Conservation (phyloP, 2,113 vertebrate species). For the Hucho hucho region DNA sequence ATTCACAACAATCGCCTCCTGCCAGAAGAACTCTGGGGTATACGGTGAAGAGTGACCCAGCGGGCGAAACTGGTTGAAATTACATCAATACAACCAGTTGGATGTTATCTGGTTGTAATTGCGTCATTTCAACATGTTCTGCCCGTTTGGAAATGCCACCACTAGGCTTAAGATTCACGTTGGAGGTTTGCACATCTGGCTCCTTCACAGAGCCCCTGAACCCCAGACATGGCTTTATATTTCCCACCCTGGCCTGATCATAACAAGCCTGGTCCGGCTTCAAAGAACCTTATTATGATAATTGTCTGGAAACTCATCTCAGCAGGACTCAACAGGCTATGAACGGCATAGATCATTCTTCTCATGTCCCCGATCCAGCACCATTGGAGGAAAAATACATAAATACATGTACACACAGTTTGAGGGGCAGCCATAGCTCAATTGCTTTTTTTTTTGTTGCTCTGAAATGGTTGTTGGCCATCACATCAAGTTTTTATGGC, state of each 20-base stretch:
- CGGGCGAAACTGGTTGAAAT: too few species aligned
- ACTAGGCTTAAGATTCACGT: constrained; percentile 18
- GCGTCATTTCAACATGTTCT: too few species aligned
- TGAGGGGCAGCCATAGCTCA: too few species aligned
- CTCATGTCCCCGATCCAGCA: not conserved
- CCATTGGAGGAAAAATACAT: not conserved
- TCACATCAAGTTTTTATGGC: not conserved
- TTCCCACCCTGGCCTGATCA: constrained; percentile 17
- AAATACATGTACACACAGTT: not conserved
- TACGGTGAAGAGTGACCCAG: constrained; percentile 19
- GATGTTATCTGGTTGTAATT: too few species aligned
- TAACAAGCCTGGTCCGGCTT: constrained; percentile 28
- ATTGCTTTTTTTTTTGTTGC: not conserved
- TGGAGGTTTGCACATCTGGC: constrained; percentile 50
- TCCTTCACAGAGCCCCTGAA: constrained; percentile 40
- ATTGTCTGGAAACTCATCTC: constrained; percentile 31
- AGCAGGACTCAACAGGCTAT: constrained; percentile 27
- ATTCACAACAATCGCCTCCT: not conserved
- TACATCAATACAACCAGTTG: too few species aligned
- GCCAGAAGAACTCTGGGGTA: not conserved
- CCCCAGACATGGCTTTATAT: constrained; percentile 44
- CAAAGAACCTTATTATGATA: constrained; percentile 44
- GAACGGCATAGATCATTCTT: constrained; percentile 23
- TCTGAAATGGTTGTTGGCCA: not conserved
- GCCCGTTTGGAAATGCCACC: too few species aligned